phyloP scores from a whole-genome alignment of 2,113 vertebrate genomes.

The Astatotilapia flaviijosephi region DNA sequence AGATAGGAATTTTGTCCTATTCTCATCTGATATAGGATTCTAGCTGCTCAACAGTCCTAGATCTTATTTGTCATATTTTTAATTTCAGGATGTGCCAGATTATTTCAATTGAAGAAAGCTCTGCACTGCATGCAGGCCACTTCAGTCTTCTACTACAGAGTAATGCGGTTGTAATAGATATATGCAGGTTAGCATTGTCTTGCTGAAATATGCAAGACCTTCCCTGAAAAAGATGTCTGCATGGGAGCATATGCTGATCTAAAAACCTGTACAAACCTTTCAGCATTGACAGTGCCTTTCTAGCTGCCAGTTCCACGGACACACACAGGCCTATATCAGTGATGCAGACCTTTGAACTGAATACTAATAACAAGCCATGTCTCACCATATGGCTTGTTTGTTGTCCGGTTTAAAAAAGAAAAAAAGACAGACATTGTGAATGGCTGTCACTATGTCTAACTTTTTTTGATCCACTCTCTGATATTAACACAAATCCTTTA shows the following conservation, averaged over 20 bases:
- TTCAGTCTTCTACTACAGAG: background rate
- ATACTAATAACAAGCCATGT: background rate
- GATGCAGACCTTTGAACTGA: background rate
- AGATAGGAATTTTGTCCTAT: background rate
- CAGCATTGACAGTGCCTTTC: background rate
- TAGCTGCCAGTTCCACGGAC: accelerated
- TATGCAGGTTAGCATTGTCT: background rate
- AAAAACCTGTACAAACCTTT: background rate
- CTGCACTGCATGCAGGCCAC: accelerated
- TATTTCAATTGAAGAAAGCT: accelerated
- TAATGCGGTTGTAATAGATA: background rate
- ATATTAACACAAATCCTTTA: background rate
- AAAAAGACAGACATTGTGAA: background rate
- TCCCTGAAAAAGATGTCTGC: background rate
- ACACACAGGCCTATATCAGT: background rate
- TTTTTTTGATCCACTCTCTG: background rate
- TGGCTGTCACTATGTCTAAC: background rate
- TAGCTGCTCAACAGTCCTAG: background rate
- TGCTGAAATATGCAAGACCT: background rate
- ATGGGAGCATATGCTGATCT: background rate
- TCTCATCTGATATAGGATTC: accelerated
- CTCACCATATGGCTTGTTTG: background rate
- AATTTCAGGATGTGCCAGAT: background rate
- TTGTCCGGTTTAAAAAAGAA: background rate
- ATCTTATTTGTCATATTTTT: background rate